Evolutionary conservation across 2,888 invertebrate genomes (phyloP), one percentile per base, ranked within the genome.

Genomic region (Hirtodrosophila confusa): DNA sequence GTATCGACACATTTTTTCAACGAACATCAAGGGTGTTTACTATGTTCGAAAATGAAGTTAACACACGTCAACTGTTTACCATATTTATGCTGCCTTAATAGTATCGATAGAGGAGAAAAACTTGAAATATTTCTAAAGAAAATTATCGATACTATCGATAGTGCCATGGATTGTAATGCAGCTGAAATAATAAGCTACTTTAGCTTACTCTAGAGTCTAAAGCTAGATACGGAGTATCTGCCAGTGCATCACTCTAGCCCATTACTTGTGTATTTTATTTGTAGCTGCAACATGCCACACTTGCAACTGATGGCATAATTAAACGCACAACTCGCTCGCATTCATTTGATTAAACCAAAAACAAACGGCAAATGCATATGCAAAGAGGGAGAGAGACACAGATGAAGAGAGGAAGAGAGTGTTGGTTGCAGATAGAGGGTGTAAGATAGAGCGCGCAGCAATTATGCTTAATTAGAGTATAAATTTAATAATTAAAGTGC

Each of bases 391-490:
- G 33, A 49, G 23, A 33, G 36, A 37, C 12, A 41, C 9, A 48
- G 11, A 44, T 27, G 44, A 11, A 40, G 23, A 35, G 4, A 17
- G 31, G 44, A 11, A 40, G 23, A 39, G 4, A 43, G 33, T 36
- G 31, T 2, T 3, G 6, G 35, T 2, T 3, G 44, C n/a, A n/a
- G 45, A 41, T 17, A 17, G 33, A 10, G 41, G 10, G 12, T 12
- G 23, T 11, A 17, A 17, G 27, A 36, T 43, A 29, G 11, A 40
- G 47, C 2, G 4, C 29, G 27, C 10, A 24, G 23, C 53, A 75
- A 69, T 69, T 47, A 72, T 65, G 61, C 61, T 86, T 86, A 76
- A 80, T 80, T 86, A 74, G 69, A 69, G 67, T 54, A 68, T 69
- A 66, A 57, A 79, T 69, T 75, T 69, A 86, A 82, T 82, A 68